Base-by-base conservation (phyloP, 1,140 invertebrate species). In the Adelges cooleyi region DNA sequence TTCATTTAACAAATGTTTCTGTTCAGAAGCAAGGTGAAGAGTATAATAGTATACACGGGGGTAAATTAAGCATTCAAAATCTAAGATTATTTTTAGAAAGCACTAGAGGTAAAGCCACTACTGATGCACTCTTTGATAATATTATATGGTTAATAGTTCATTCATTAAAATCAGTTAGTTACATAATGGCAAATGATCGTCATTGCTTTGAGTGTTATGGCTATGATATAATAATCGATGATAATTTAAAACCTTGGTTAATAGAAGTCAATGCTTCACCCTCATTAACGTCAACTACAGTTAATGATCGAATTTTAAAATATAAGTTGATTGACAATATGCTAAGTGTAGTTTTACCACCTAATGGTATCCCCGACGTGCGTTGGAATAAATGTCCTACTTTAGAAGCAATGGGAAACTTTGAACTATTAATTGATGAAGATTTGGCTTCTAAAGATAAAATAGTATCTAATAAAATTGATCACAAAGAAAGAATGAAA, bases 311-410 rank as follows among this genome's bases (percentile, higher is more conserved):
- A 69, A 95, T 97, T 71, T 80, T 97, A 67, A 98, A 98, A 73
- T 92, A 95, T 71, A 95, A 94, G 77, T 75, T 98, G 13, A 93
- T 98, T 65, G 91, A 94, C 71, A 95, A 96, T 75, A 92, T 95
- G 66, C 77, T 97, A 49, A 91, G 91, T 25, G 86, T 97, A 48
- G 89, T 97, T 0, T 72, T 96, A 27, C 91, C 92, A 1, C 85
- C 90, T 1, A 89, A 89, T 71, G 90, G 93, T 49, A 79, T 91
- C 11, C 92, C 92, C 33, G 92, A 95, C 76, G 89, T 91, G 0
- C 81, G 87, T 67, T 95, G 91, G 91, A 93, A 90, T 72, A 95
- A 94, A 77, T 81, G 86, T 48, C 89, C 90, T 49, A 79, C 79
- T 13, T 79, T 81, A 15, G 89, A 93, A 71, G 82, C 85, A 46